phyloP scores from a whole-genome alignment of 2,888 invertebrate species.

The Oligia fasciuncula region DNA sequence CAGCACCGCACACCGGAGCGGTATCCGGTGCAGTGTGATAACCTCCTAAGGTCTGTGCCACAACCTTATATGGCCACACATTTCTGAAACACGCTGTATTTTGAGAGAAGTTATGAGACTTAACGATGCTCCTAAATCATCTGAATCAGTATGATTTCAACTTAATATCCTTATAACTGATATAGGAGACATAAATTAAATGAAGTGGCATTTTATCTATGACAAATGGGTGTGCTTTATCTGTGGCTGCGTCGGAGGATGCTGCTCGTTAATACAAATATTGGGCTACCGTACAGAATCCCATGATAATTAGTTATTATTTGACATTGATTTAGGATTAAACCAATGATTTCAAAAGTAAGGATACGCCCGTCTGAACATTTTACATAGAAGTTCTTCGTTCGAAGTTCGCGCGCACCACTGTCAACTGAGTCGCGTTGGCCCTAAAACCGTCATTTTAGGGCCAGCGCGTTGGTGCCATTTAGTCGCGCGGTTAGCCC shows the following conservation, averaged over 20 bases:
- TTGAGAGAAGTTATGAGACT: background rate
- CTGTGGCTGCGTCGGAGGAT: conserved; percentile 61
- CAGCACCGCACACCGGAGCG: too few relatives aligned
- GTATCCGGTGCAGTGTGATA: too few relatives aligned
- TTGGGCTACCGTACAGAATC: conserved; percentile 61
- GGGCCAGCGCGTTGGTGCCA: too few relatives aligned
- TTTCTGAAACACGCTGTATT: background rate
- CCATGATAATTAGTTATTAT: conserved; percentile 49
- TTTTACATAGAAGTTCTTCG: too few relatives aligned
- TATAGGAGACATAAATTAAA: conserved; percentile 68
- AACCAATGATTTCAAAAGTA: too few relatives aligned
- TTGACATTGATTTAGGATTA: conserved; percentile 49
- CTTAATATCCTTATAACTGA: conserved; percentile 58
- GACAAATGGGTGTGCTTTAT: conserved; percentile 79
- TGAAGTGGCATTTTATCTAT: conserved; percentile 77
- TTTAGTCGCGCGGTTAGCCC: too few relatives aligned
- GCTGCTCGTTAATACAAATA: conserved; percentile 66
- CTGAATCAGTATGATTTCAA: conserved; percentile 41
- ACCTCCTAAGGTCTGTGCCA: background rate
- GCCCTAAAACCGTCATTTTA: too few relatives aligned
- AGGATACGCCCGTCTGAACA: too few relatives aligned
- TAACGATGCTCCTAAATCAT: conserved; percentile 47
- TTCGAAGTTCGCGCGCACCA: too few relatives aligned
- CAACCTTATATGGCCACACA: background rate
- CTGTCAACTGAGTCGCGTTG: too few relatives aligned